These are phyloP conservation scores for Chlamydotis undulata DNA, from an alignment of 2,113 vertebrate species.

Conservation along the genomic window DNA sequence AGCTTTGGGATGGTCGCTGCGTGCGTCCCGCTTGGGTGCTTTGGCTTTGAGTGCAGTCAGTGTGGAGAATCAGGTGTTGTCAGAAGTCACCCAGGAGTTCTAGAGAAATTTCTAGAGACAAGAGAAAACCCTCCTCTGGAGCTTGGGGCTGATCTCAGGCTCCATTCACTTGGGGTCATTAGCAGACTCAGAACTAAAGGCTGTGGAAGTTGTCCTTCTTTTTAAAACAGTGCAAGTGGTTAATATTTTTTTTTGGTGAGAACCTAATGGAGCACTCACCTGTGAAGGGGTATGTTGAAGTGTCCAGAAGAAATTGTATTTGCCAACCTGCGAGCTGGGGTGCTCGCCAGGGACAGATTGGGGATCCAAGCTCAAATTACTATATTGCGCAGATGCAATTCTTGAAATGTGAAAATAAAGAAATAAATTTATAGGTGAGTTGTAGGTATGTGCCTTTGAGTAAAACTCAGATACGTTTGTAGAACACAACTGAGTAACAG, in stretches of 20 bases:
- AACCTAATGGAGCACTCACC: background rate
- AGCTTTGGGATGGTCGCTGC: background rate
- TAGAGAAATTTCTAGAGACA: background rate
- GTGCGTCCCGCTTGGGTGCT: rapidly evolving
- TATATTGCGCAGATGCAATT: rapidly evolving
- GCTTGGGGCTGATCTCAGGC: background rate
- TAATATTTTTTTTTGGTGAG: no score
- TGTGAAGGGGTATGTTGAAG: background rate
- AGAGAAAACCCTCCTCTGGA: background rate
- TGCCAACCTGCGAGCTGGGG: rapidly evolving
- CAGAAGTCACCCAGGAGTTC: background rate
- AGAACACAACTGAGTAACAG: background rate
- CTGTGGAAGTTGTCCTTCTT: background rate
- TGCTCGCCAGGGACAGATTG: rapidly evolving
- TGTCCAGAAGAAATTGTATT: background rate
- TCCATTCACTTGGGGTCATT: background rate
- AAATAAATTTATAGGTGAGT: background rate
- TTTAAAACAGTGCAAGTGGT: background rate
- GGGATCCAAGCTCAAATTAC: background rate
- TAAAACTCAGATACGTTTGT: background rate
- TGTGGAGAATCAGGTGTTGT: background rate
- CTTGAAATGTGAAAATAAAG: background rate
- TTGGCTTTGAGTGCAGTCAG: background rate
- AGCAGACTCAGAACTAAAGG: background rate
- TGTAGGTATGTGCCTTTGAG: no score